Evolutionary conservation across 2,113 vertebrate species (phyloP).

Genomic region (Damaliscus lunatus): DNA sequence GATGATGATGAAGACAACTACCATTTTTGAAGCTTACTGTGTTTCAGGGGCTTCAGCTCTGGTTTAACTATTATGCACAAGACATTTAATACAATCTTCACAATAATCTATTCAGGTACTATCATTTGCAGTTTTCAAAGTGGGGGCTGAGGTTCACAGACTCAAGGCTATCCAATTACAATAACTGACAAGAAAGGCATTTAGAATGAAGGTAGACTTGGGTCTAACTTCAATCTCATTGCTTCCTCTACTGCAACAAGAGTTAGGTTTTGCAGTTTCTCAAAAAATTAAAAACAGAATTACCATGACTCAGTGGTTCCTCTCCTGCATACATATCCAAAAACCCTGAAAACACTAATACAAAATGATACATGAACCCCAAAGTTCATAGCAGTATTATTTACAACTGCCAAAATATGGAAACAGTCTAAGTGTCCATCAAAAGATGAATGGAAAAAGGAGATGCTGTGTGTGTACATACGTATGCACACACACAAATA

Average conservation of each 20-base stretch:
- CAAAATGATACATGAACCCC: background rate
- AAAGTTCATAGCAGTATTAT: background rate
- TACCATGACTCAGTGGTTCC: background rate
- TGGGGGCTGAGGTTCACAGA: background rate
- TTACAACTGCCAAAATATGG: background rate
- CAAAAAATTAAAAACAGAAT: background rate
- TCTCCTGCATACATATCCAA: background rate
- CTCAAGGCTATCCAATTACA: background rate
- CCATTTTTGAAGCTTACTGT: background rate
- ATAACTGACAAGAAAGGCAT: background rate
- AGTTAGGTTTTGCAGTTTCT: background rate
- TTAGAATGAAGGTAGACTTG: background rate
- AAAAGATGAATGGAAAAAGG: background rate
- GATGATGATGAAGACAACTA: background rate
- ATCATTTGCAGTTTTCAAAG: background rate
- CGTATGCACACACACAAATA: background rate
- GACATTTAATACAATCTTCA: background rate
- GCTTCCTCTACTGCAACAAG: background rate
- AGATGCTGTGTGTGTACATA: background rate
- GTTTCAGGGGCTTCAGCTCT: background rate
- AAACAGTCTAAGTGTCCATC: background rate
- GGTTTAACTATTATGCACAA: background rate
- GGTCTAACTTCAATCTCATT: background rate
- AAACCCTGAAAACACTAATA: background rate
- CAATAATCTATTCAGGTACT: background rate